phyloP scores from a whole-genome alignment of 2,113 vertebrate species.

The Apistogramma diplotaenia region DNA sequence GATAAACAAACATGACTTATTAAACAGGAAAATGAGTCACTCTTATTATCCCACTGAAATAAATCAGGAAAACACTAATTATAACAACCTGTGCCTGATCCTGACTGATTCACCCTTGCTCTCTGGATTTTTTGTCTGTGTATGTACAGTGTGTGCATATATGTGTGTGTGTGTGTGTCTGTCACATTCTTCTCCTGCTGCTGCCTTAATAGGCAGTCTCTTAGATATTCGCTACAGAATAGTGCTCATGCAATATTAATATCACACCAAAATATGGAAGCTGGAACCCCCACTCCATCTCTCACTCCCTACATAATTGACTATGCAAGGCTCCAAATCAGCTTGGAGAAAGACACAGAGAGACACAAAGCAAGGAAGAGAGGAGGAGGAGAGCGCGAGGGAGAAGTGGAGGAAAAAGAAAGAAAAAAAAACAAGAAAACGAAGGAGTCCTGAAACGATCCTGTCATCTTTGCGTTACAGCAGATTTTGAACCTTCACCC shows the following conservation, averaged over 20 bases:
- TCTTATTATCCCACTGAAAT: conserved; percentile 66
- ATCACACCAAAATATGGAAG: conserved; percentile 81
- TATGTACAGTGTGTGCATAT: conserved; percentile 11
- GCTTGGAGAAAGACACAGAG: conserved; percentile 58
- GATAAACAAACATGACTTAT: conserved; percentile 73
- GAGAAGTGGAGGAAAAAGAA: background rate
- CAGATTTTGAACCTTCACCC: conserved; percentile 59
- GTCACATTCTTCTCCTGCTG: conserved; percentile 62
- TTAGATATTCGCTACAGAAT: conserved; percentile 82
- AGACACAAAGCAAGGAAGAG: conserved; percentile 38
- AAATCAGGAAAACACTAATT: conserved; percentile 72
- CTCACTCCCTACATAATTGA: conserved; percentile 80
- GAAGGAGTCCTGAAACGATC: conserved; percentile 52
- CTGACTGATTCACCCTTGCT: conserved; percentile 56
- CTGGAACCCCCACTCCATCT: conserved; percentile 72
- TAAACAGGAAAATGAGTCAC: conserved; percentile 62
- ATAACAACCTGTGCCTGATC: conserved; percentile 61
- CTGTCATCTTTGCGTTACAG: conserved; percentile 57
- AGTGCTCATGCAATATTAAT: conserved; percentile 84
- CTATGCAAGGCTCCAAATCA: conserved; percentile 80
- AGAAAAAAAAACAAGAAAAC: conserved; percentile 20
- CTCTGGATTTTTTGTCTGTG: conserved; percentile 18
- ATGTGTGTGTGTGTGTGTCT: conserved; percentile 38
- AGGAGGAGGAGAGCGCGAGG: conserved; percentile 1
- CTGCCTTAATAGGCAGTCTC: conserved; percentile 77